phyloP scores from a whole-genome alignment of 2,888 invertebrate genomes.

The Leucophenga maculata region DNA sequence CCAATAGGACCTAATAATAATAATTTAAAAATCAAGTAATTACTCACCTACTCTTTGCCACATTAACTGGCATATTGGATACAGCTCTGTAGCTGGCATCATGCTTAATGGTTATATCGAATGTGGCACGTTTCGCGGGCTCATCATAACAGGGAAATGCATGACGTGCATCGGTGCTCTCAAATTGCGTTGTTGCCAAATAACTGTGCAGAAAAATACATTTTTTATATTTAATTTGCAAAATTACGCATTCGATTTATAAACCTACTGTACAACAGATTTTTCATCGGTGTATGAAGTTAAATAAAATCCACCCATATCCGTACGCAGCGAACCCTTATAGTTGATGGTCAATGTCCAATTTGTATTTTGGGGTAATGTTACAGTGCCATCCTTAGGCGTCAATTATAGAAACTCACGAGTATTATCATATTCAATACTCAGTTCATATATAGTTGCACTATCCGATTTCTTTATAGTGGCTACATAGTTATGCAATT shows the following conservation, averaged over 20 bases:
- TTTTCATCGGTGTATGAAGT: slow-evolving; percentile 73
- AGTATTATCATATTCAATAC: slow-evolving; percentile 6
- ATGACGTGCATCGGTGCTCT: slow-evolving; percentile 78
- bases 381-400: slow-evolving; percentile 4
- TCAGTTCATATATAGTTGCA: slow-evolving; percentile 26
- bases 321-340: slow-evolving; percentile 74
- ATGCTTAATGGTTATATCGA: slow-evolving; percentile 62
- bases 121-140: slow-evolving; percentile 79
- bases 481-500: slow-evolving; percentile 43
- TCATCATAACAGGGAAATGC: slow-evolving; percentile 85
- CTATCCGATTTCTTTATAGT: slow-evolving; percentile 43
- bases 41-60: slow-evolving; percentile 36
- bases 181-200: slow-evolving; percentile 79
- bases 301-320: slow-evolving; percentile 78
- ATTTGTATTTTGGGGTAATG: slow-evolving; percentile 55
- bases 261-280: slow-evolving; percentile 52
- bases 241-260: not conserved
- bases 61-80: slow-evolving; percentile 73
- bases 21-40: not conserved
- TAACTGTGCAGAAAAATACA: slow-evolving; percentile 44
- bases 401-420: slow-evolving; percentile 60
- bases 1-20: too few species aligned
- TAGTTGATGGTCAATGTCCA: slow-evolving; percentile 76
- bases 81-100: slow-evolving; percentile 57
- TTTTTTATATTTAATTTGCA: slow-evolving; percentile 8